Evolutionary conservation across 2,888 invertebrate genomes (phyloP).

Genomic region (Callyntrura guangdongensis): DNA sequence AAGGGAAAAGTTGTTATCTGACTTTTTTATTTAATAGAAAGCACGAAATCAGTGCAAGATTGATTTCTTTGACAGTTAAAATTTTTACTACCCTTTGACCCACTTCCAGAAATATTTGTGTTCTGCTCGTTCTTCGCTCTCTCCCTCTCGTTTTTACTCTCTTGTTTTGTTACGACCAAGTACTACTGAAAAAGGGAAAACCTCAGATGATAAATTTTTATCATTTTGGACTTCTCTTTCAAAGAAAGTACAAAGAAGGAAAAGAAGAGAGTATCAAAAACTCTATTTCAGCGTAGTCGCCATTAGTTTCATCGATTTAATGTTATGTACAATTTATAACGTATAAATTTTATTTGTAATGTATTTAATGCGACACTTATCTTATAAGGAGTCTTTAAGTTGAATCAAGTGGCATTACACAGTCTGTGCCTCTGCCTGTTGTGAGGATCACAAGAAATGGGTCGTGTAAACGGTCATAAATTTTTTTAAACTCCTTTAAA

Average conservation of each 20-base stretch:
- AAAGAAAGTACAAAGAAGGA: too few species aligned
- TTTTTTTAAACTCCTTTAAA: neutral
- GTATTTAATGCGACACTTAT: slow-evolving; percentile 22
- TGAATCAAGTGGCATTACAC: slow-evolving; percentile 10
- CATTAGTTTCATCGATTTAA: slow-evolving; percentile 33
- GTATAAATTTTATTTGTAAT: slow-evolving; percentile 27
- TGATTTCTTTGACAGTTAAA: slow-evolving; percentile 68
- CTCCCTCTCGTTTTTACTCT: neutral
- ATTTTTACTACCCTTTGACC: slow-evolving; percentile 65
- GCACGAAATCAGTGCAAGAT: slow-evolving; percentile 58
- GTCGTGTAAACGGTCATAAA: slow-evolving; percentile 6
- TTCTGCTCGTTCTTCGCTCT: slow-evolving; percentile 38
- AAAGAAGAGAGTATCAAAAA: neutral
- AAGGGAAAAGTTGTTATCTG: slow-evolving; percentile 55
- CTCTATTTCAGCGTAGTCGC: neutral
- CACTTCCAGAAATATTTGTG: slow-evolving; percentile 46
- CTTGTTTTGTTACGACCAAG: too few species aligned
- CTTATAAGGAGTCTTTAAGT: slow-evolving; percentile 21
- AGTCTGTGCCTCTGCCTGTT: neutral
- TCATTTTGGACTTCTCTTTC: slow-evolving; percentile 13
- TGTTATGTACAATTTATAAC: slow-evolving; percentile 40
- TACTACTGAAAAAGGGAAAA: neutral
- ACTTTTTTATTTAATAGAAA: slow-evolving; percentile 61
- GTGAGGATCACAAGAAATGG: slow-evolving; percentile 18
- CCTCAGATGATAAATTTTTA: slow-evolving; percentile 48